Percentiles rank a stretch among this genome's conserved stretches.
phyloP scores from a whole-genome alignment of 2,888 invertebrate species.

The Zaprionus obscuricornis region DNA sequence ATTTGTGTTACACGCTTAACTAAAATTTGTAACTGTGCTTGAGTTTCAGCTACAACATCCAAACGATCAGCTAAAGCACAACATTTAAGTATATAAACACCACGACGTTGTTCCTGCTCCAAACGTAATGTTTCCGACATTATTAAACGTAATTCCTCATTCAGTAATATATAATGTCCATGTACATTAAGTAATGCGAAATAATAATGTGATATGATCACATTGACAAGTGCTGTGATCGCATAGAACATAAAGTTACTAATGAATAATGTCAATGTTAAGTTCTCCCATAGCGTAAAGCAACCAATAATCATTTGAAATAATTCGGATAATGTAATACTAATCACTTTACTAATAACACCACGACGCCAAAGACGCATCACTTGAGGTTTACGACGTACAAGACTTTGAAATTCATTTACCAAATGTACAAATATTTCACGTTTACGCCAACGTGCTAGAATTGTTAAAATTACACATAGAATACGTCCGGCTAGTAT shows the following conservation, averaged over 20 bases:
- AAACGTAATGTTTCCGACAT: conserved; percentile 11
- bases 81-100: conserved; percentile 28
- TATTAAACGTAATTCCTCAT: conserved; percentile 30
- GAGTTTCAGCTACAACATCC: conserved; percentile 34
- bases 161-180: conserved; percentile 40
- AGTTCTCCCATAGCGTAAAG: background rate
- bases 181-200: conserved; percentile 38
- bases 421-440: conserved; percentile 18
- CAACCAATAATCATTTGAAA: conserved; percentile 1
- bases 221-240: conserved; percentile 25
- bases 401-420: conserved; percentile 10
- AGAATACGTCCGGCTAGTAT: conserved; percentile 7
- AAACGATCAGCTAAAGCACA: conserved; percentile 44
- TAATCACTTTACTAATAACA: conserved; percentile 26
- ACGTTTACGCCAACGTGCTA: conserved; percentile 41
- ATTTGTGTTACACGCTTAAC: background rate
- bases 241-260: background rate
- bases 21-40: conserved; percentile 21
- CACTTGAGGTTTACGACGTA: conserved; percentile 31
- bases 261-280: conserved; percentile 1
- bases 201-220: conserved; percentile 35
- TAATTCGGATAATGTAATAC: background rate
- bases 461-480: conserved; percentile 26
- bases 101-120: conserved; percentile 24
- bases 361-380: conserved; percentile 22